Base-by-base conservation (phyloP, 2,888 invertebrate genomes). In the Coenonympha arcania region DNA sequence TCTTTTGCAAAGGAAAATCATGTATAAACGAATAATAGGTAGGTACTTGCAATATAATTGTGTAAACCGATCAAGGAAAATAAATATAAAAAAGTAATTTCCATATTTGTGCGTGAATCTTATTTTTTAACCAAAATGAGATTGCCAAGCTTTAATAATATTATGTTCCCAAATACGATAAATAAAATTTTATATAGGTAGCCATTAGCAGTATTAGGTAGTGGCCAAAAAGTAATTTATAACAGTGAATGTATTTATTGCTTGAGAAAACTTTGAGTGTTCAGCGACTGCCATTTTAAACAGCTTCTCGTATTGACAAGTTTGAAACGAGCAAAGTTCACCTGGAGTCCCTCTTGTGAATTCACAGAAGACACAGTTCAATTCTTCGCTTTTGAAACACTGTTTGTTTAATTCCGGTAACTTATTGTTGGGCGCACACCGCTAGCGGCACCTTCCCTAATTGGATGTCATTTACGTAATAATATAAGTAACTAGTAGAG, bases 231-330 rank as follows among this genome's bases (percentile, higher is more conserved):
- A 24, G 44, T 50, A 39, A 45, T 28, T 26, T 36, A 28, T 45
- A 45, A 37, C 36, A 26, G 24, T 26, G 31, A n/a, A n/a, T n/a
- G n/a, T 19, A 13, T 26, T 33, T 33, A 36, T 36, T 44, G 15
- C 20, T 50, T 36, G 52, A 42, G 37, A 37, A 50, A 58, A 55
- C 40, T 50, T 58, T 42, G 52, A 51, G 43, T 42, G 48, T 53
- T 53, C 48, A 50, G 33, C 47, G 55, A 51, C 55, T 55, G 51
- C 54, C 57, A 59, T 62, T 63, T 58, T 51, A 56, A 57, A 56
- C 46, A 55, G 58, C 59, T n/a, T n/a, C n/a, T 61, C 59, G 58
- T 54, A 59, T 60, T 60, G 59, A 59, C 56, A 58, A 58, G 50
- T 56, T 60, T 53, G 48, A 48, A 53, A 44, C 50, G 57, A 54